Evolutionary conservation across 2,888 invertebrate species (phyloP).

Genomic region (Dyspetes luteomarginatus): DNA sequence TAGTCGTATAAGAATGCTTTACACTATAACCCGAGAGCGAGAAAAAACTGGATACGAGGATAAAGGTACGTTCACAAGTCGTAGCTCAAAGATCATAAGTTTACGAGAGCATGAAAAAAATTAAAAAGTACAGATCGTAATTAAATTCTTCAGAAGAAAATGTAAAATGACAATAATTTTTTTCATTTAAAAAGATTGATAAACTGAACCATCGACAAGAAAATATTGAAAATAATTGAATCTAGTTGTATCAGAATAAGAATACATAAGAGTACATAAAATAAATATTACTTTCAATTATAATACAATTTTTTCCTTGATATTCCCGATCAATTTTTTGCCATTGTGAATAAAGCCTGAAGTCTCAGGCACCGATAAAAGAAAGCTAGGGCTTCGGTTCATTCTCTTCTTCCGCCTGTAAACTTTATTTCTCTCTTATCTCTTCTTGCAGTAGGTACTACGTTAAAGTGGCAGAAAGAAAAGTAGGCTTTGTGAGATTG

Average conservation of each 20-base stretch:
- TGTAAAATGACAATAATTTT: not conserved
- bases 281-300: too few relatives aligned
- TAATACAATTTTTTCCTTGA: too few relatives aligned
- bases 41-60: conserved; percentile 2
- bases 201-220: too few relatives aligned
- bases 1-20: conserved; percentile 69
- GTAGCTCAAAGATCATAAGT: too few relatives aligned
- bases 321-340: not conserved
- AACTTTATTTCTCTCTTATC: not conserved
- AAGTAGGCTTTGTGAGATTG: not conserved
- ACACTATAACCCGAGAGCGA: conserved; percentile 66
- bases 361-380: not conserved
- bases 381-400: not conserved
- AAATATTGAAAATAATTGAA: too few relatives aligned
- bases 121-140: too few relatives aligned
- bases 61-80: conserved; percentile 17
- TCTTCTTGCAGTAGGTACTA: not conserved
- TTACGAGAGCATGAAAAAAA: too few relatives aligned
- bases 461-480: not conserved
- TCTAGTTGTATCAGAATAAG: too few relatives aligned
- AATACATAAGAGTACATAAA: too few relatives aligned
- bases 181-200: too few relatives aligned
- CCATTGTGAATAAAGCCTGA: not conserved
- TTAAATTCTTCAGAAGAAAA: too few relatives aligned
- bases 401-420: not conserved